phyloP scores from a whole-genome alignment of 2,888 invertebrate species.

The Caenorhabditis imperialis region DNA sequence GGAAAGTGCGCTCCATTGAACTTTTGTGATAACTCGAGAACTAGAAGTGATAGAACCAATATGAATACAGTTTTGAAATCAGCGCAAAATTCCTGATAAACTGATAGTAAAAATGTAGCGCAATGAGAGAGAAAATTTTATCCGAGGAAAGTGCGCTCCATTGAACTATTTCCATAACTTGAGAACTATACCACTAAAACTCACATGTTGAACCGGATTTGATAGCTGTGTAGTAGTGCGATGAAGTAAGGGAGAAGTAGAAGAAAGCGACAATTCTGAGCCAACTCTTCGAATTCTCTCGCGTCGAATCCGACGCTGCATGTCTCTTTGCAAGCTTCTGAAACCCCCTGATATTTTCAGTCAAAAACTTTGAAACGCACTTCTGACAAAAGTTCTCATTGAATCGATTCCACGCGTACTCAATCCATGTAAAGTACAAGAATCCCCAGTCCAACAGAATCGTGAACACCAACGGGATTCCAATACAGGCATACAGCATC shows the following conservation, averaged over 20 bases:
- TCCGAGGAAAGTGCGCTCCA: no score
- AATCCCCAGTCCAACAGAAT: slow-evolving; percentile 71
- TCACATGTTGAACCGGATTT: slow-evolving; percentile 64
- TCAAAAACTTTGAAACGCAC: slow-evolving; percentile 50
- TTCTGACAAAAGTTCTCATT: slow-evolving; percentile 67
- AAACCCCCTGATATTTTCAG: slow-evolving; percentile 3
- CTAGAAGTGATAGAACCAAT: no score
- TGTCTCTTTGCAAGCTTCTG: slow-evolving; percentile 61
- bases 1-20: no score
- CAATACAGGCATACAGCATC: slow-evolving; percentile 69
- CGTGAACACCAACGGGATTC: slow-evolving; percentile 68
- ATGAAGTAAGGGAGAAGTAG: slow-evolving; percentile 62
- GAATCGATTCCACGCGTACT: slow-evolving; percentile 67
- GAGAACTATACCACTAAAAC: no score
- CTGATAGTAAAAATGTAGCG: no score
- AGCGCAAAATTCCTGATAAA: no score
- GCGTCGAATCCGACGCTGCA: slow-evolving; percentile 53
- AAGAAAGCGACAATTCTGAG: slow-evolving; percentile 63
- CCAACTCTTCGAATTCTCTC: slow-evolving; percentile 67
- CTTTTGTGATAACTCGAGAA: no score
- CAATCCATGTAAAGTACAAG: slow-evolving; percentile 70
- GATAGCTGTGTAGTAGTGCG: slow-evolving; percentile 54
- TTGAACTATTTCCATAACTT: no score
- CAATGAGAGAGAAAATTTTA: no score
- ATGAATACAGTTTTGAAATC: no score